A percentile compares a stretch with the other conserved stretches of the same genome.
phyloP scores from a whole-genome alignment of 2,113 vertebrate genomes.

The Ammodytes dubius region DNA sequence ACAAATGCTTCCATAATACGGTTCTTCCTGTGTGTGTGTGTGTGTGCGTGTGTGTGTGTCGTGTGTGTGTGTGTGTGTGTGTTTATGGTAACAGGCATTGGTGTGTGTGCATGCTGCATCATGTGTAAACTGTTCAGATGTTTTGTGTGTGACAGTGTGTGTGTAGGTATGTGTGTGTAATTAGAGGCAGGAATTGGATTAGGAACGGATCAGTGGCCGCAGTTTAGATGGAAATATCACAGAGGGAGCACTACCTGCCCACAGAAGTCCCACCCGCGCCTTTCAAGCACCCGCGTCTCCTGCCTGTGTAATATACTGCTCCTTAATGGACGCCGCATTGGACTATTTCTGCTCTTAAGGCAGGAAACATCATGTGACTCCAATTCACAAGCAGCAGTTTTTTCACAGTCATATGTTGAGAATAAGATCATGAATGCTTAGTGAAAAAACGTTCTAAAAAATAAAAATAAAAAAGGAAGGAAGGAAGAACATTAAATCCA shows the following conservation, averaged over 20 bases:
- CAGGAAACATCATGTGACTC: constrained; percentile 6
- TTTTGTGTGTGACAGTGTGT: constrained; percentile 46
- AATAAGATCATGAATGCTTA: no score
- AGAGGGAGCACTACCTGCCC: constrained; percentile 45
- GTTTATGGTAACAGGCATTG: not conserved
- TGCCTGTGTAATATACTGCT: constrained; percentile 1
- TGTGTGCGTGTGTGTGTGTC: not conserved
- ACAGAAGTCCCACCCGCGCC: constrained; percentile 30
- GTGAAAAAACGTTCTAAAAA: no score
- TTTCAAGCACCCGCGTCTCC: constrained; percentile 16
- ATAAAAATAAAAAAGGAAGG: no score
- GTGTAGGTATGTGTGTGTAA: constrained; percentile 49
- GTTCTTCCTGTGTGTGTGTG: not conserved
- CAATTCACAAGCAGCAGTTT: not conserved
- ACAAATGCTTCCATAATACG: constrained; percentile 31
- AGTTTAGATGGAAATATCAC: constrained; percentile 71
- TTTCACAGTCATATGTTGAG: not conserved
- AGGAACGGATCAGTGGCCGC: constrained; percentile 65
- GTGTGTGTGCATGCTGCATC: constrained; percentile 29
- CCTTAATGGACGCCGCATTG: constrained; percentile 5
- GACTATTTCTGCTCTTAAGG: constrained; percentile 23
- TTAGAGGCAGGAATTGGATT: constrained; percentile 74
- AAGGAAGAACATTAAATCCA: not conserved
- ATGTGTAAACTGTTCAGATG: constrained; percentile 33
- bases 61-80: not conserved